Percentiles rank a stretch among this genome's conserved stretches.
phyloP scores from a whole-genome alignment of 2,113 vertebrate genomes.

The human region GRCh38 chr2:80715501-80716000 shows the following conservation, averaged over 20 bases:
- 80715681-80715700: conserved; percentile 28
- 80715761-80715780: neutral
- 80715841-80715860: neutral
- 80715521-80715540: neutral
- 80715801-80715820: neutral
- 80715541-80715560: neutral
- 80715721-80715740: neutral
- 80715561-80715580: neutral
- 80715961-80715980: neutral
- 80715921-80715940: neutral
- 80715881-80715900: neutral
- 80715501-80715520: conserved; percentile 55
- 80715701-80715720: neutral
- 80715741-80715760: conserved; percentile 11
- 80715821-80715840: neutral
- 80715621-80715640: neutral
- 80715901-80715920: neutral
- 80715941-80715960: neutral
- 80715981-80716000: neutral
- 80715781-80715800: neutral
- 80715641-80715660: conserved; percentile 52
- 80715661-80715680: neutral
- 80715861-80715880: neutral
- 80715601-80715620: neutral
- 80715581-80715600: neutral